phyloP scores from a whole-genome alignment of 2,113 vertebrate genomes.

The Nycticorax nycticorax region DNA sequence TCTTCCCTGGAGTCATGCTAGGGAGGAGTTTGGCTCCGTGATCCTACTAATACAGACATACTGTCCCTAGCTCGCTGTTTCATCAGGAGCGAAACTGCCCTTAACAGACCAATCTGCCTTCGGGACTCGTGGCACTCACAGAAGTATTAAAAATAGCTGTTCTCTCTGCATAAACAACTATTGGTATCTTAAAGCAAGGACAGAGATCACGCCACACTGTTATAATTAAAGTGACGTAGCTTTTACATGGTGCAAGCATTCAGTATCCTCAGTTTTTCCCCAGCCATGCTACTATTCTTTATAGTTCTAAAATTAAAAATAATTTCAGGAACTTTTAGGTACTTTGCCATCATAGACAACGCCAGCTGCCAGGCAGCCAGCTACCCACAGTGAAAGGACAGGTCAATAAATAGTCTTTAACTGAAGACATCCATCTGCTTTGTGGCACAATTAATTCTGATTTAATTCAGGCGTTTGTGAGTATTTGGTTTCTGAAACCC shows the following conservation, averaged over 20 bases:
- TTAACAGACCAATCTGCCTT: background rate
- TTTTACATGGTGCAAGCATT: background rate
- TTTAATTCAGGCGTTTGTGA: constrained; percentile 15
- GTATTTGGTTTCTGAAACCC: constrained; percentile 39
- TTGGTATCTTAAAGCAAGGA: constrained; percentile 6
- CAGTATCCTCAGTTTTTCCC: background rate
- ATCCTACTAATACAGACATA: background rate
- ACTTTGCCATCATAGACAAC: background rate
- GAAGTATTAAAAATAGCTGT: constrained; percentile 35
- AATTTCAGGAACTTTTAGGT: background rate
- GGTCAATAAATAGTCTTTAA: constrained; percentile 41
- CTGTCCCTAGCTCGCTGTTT: constrained; percentile 8
- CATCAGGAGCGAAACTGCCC: background rate
- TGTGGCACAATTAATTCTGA: background rate
- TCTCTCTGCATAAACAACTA: constrained; percentile 7
- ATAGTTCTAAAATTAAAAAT: background rate
- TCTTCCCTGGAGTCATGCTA: background rate
- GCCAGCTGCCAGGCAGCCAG: background rate
- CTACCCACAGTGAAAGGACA: background rate
- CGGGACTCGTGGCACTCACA: background rate
- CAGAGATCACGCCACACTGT: background rate
- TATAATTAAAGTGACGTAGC: background rate
- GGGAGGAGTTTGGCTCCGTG: background rate
- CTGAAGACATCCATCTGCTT: constrained; percentile 17
- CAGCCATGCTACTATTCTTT: background rate